Conservation (phyloP, 2,888 invertebrate species). For the Anthophora plumipes region DNA sequence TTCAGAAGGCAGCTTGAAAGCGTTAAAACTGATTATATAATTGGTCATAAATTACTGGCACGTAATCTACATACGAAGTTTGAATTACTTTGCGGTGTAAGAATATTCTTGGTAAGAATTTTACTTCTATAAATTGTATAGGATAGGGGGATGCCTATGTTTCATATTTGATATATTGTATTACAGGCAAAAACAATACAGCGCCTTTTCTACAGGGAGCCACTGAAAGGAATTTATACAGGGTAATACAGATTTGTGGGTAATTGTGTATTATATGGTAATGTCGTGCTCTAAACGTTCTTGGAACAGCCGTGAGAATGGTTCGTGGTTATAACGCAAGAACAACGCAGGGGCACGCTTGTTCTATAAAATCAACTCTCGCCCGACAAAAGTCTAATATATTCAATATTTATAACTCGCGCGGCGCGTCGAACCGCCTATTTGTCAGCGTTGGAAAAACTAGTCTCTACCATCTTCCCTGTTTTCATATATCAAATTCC, state of each 20-base stretch:
- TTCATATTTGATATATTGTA: background rate
- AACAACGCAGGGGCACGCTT: background rate
- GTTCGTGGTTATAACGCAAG: conserved; percentile 8
- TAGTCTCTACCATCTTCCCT: background rate
- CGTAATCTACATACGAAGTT: background rate
- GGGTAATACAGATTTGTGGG: conserved; percentile 23
- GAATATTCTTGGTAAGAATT: background rate
- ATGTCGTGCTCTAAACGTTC: conserved; percentile 15
- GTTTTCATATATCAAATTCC: background rate
- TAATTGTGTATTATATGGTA: conserved; percentile 41
- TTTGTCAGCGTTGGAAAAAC: background rate
- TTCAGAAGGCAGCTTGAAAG: background rate
- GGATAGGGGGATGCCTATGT: background rate
- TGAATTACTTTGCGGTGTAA: background rate
- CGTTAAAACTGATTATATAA: background rate
- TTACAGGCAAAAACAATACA: background rate
- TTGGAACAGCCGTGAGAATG: conserved; percentile 16
- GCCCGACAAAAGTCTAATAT: background rate
- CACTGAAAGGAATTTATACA: conserved; percentile 10
- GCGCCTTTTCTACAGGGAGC: conserved; percentile 9
- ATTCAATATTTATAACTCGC: conserved; percentile 14
- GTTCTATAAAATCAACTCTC: conserved; percentile 13
- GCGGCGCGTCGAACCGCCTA: background rate
- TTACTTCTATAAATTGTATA: background rate
- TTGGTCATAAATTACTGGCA: background rate